phyloP scores from a whole-genome alignment of 1,140 invertebrate genomes.

The Scaptomyza montana region DNA sequence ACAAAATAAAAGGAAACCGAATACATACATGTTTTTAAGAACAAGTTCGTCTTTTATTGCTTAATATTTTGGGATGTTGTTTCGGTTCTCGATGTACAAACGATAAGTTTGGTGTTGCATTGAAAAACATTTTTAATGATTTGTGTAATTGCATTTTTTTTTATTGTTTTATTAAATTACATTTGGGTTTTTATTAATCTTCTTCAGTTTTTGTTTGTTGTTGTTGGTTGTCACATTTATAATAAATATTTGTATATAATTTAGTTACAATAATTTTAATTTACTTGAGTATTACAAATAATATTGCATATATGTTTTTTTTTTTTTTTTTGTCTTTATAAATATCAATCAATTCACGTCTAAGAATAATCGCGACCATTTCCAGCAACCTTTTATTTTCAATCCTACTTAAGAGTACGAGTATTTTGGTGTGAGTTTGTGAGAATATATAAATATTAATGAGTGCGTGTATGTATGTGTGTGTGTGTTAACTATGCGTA shows the following conservation, averaged over 20 bases:
- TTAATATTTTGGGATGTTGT: not conserved
- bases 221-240: constrained; percentile 41
- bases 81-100: not conserved
- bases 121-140: constrained; percentile 10
- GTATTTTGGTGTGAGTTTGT: not conserved
- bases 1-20: constrained; percentile 33
- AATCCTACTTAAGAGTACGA: constrained; percentile 34
- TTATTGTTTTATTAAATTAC: constrained; percentile 45
- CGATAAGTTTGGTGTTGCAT: not conserved
- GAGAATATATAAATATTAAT: constrained; percentile 2
- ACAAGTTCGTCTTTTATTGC: constrained; percentile 23
- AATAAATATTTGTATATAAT: constrained; percentile 12
- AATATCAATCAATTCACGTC: constrained; percentile 24
- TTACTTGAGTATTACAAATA: constrained; percentile 56
- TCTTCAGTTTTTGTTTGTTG: constrained; percentile 5
- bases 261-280: constrained; percentile 11
- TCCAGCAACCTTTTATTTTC: constrained; percentile 23
- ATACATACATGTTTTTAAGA: constrained; percentile 52
- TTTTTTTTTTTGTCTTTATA: not conserved
- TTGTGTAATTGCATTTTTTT: constrained; percentile 21
- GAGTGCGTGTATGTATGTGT: not conserved
- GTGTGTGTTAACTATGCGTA: not conserved
- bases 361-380: constrained; percentile 19
- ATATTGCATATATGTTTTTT: constrained; percentile 48
- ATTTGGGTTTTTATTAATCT: constrained; percentile 31